Evolutionary conservation across 2,888 invertebrate species (phyloP).

Genomic region (Rhorus exstirpatorius): DNA sequence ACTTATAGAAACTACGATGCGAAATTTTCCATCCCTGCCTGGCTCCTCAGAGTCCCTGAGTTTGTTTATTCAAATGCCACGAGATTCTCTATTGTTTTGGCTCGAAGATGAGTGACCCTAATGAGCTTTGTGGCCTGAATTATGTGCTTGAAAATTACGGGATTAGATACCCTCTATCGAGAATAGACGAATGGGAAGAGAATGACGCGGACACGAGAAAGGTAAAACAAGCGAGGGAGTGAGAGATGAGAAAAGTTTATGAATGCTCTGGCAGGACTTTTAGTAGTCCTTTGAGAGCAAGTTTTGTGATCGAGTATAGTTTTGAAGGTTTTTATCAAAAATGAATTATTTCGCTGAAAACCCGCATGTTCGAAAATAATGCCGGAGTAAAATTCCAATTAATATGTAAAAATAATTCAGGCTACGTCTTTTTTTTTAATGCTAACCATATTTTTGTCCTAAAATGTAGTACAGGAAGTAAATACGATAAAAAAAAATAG

Average conservation of each 20-base stretch:
- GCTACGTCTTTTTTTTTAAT: too few relatives aligned
- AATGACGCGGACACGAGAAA: neutral
- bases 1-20: too few relatives aligned
- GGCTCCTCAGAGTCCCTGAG: conserved; percentile 7
- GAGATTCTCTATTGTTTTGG: conserved; percentile 31
- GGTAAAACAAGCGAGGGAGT: neutral
- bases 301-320: too few relatives aligned
- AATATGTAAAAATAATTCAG: too few relatives aligned
- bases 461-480: neutral
- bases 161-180: conserved; percentile 30
- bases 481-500: too few relatives aligned
- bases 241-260: neutral
- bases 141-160: conserved; percentile 42
- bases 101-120: conserved; percentile 61
- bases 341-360: too few relatives aligned
- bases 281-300: too few relatives aligned
- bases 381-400: too few relatives aligned
- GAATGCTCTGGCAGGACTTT: too few relatives aligned
- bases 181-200: conserved; percentile 41
- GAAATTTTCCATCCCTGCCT: neutral
- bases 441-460: neutral
- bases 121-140: conserved; percentile 68
- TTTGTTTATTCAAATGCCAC: conserved; percentile 32
- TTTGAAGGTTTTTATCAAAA: too few relatives aligned
- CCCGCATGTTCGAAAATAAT: too few relatives aligned